Percentiles rank a stretch among this genome's conserved stretches.
Conservation (phyloP, 2,888 invertebrate species). For the Ennomos erosarius region DNA sequence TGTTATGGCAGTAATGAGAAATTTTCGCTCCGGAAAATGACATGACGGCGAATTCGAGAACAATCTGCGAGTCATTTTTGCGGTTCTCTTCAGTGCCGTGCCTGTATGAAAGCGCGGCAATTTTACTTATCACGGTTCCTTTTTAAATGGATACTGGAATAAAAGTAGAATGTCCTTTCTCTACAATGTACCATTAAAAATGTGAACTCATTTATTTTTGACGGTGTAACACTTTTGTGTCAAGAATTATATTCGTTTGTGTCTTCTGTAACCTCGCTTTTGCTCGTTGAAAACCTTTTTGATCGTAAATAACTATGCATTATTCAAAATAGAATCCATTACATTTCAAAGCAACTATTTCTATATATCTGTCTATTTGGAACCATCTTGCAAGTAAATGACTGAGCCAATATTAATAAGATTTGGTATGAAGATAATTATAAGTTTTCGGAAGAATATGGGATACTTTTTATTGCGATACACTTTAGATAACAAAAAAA, state of each 20-base stretch:
- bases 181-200: slow-evolving; percentile 37
- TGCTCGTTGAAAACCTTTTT: no score
- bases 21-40: slow-evolving; percentile 33
- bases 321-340: no score
- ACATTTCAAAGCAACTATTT: no score
- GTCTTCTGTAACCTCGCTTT: neutral
- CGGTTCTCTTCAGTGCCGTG: slow-evolving; percentile 45
- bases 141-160: slow-evolving; percentile 48
- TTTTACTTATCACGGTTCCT: slow-evolving; percentile 54
- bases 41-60: slow-evolving; percentile 37
- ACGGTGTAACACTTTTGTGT: slow-evolving; percentile 20
- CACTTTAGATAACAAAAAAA: no score
- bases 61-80: slow-evolving; percentile 46
- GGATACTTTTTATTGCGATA: no score
- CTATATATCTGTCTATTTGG: no score
- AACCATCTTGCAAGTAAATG: no score
- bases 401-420: no score
- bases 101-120: slow-evolving; percentile 51
- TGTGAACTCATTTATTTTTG: slow-evolving; percentile 24
- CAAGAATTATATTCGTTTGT: slow-evolving; percentile 13
- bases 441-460: no score
- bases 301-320: no score
- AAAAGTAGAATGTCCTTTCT: slow-evolving; percentile 38
- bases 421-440: no score
- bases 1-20: neutral